These are phyloP conservation scores for Bombylius discolor DNA, from an alignment of 2,888 invertebrate genomes.

Conservation along the genomic window DNA sequence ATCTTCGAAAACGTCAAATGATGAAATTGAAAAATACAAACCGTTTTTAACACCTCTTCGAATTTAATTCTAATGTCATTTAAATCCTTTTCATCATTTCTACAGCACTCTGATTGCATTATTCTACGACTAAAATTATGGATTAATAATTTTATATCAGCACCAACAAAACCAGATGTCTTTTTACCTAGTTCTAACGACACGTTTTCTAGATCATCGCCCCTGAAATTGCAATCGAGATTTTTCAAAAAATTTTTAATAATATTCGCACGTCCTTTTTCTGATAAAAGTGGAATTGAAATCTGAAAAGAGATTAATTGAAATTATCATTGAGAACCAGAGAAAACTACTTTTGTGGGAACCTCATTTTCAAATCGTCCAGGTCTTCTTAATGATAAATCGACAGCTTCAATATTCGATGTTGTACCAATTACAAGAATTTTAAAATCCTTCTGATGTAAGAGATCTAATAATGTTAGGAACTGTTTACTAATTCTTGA, in stretches of 20 bases:
- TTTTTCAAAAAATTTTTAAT: conserved; percentile 25
- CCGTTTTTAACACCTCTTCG: conserved; percentile 7
- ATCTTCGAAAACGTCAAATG: no score
- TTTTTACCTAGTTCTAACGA: conserved; percentile 30
- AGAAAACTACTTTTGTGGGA: no score
- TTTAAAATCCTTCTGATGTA: conserved; percentile 20
- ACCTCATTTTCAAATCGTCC: conserved; percentile 46
- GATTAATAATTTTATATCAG: conserved; percentile 41
- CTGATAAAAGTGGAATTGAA: conserved; percentile 37
- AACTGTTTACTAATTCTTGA: conserved; percentile 37
- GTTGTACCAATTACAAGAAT: conserved; percentile 44
- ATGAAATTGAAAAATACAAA: not conserved
- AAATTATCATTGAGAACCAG: not conserved
- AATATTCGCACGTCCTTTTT: conserved; percentile 36
- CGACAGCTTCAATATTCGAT: conserved; percentile 37
- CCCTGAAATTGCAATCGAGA: conserved; percentile 6
- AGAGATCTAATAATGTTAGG: conserved; percentile 39
- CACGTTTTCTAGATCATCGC: conserved; percentile 7
- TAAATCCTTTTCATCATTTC: not conserved
- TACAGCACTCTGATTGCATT: conserved; percentile 4
- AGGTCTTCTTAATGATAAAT: conserved; percentile 38
- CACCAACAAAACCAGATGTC: conserved; percentile 45
- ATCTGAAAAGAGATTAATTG: conserved; percentile 24
- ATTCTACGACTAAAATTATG: conserved; percentile 27
- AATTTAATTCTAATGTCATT: not conserved